Conservation (phyloP, 2,888 invertebrate species). For the Exephanes ischioxanthus region DNA sequence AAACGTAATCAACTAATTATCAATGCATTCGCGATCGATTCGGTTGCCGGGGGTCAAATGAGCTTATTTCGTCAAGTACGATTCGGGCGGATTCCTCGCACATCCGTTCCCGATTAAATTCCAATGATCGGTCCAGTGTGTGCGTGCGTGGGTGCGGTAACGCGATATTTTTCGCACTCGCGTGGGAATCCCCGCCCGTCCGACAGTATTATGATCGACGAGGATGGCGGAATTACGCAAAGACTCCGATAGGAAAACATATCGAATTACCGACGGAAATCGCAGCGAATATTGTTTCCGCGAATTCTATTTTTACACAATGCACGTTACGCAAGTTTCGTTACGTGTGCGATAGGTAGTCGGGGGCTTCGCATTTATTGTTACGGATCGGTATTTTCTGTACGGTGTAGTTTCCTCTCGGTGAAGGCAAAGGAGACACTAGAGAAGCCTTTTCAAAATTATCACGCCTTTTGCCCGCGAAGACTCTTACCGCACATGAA, state of each 20-base stretch:
- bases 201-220: too few species aligned
- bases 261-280: constrained; percentile 9
- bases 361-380: neutral
- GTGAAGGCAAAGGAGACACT: constrained; percentile 17
- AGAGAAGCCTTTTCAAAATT: constrained; percentile 59
- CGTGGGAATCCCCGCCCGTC: neutral
- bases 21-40: constrained; percentile 4
- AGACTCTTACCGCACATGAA: constrained; percentile 63
- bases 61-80: neutral
- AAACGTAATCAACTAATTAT: constrained; percentile 7
- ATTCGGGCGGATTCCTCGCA: neutral
- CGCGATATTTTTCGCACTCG: neutral
- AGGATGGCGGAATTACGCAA: neutral
- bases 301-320: constrained; percentile 10
- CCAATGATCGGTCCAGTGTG: neutral
- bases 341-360: neutral
- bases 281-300: neutral
- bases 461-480: constrained; percentile 49
- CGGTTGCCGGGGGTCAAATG: neutral
- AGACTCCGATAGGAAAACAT: neutral
- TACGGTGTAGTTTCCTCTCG: neutral
- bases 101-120: constrained; percentile 36
- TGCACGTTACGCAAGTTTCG: neutral
- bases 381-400: neutral
- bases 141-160: neutral